Percentiles rank a stretch among this genome's conserved stretches.
These are phyloP conservation scores for Rhynchophorus ferrugineus DNA, from an alignment of 1,140 invertebrate species.

Conservation along the genomic window DNA sequence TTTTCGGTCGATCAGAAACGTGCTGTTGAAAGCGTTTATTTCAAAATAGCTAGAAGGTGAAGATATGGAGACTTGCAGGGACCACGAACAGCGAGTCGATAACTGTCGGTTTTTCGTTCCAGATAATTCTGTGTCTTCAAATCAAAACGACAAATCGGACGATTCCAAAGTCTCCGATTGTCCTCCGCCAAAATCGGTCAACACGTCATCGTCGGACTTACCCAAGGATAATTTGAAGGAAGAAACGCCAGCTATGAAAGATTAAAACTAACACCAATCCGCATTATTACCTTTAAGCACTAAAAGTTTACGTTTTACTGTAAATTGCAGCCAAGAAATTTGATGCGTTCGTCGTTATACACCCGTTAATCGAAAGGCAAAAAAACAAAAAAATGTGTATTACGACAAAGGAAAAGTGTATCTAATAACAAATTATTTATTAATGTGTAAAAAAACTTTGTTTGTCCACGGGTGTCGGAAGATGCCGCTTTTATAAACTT, in stretches of 20 bases:
- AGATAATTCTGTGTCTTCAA: slow-evolving; percentile 25
- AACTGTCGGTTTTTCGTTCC: slow-evolving; percentile 15
- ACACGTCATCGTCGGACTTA: slow-evolving; percentile 20
- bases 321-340: slow-evolving; percentile 2
- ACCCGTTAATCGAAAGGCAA: background rate
- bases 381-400: background rate
- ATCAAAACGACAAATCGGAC: slow-evolving; percentile 34
- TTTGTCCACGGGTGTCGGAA: slow-evolving; percentile 2
- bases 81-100: no score
- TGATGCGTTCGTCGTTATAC: background rate
- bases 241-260: slow-evolving; percentile 32
- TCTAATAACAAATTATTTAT: slow-evolving; percentile 16
- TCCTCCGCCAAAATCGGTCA: slow-evolving; percentile 14
- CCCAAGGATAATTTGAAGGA: slow-evolving; percentile 29
- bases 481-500: slow-evolving; percentile 6
- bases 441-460: slow-evolving; percentile 15
- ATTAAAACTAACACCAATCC: slow-evolving; percentile 19
- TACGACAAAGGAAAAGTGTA: slow-evolving; percentile 15
- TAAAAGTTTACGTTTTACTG: slow-evolving; percentile 24
- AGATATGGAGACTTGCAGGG: no score
- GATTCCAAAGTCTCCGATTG: slow-evolving; percentile 24
- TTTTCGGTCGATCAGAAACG: no score
- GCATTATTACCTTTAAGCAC: slow-evolving; percentile 26
- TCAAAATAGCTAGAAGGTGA: no score
- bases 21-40: no score